phyloP scores from a whole-genome alignment of 2,888 invertebrate genomes.

The Tetropium fuscum region DNA sequence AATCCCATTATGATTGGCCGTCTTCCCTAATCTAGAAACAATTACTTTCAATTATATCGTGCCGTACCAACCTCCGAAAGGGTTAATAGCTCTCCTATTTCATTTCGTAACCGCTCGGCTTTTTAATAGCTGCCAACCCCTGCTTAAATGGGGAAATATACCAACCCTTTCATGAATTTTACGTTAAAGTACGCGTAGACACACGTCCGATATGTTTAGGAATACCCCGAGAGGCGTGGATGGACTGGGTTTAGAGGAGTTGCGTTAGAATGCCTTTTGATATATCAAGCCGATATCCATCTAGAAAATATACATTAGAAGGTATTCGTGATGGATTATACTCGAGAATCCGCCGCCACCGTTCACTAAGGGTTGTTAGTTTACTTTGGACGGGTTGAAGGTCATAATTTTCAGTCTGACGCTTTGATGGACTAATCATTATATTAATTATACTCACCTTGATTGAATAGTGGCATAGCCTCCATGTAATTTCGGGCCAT shows the following conservation, averaged over 20 bases:
- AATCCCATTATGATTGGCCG: slow-evolving; percentile 1
- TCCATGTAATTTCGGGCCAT: slow-evolving; percentile 17
- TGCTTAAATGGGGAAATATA: slow-evolving; percentile 11
- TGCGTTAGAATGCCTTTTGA: slow-evolving; percentile 19
- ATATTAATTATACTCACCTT: slow-evolving; percentile 36
- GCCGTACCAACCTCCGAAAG: not conserved
- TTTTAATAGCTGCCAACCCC: not conserved
- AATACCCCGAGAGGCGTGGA: slow-evolving; percentile 15
- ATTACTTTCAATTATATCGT: not conserved
- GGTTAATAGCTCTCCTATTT: not conserved
- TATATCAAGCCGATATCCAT: slow-evolving; percentile 28
- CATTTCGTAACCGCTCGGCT: too few species aligned
- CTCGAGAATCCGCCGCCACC: slow-evolving; percentile 20
- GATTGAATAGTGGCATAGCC: slow-evolving; percentile 34
- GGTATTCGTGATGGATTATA: slow-evolving; percentile 30
- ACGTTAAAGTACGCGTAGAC: slow-evolving; percentile 2
- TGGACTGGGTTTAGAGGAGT: slow-evolving; percentile 13
- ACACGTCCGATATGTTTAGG: slow-evolving; percentile 16
- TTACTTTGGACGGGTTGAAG: slow-evolving; percentile 20
- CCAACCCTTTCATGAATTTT: slow-evolving; percentile 18
- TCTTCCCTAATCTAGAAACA: slow-evolving; percentile 2
- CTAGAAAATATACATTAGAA: slow-evolving; percentile 23
- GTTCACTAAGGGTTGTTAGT: slow-evolving; percentile 28
- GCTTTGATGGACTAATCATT: slow-evolving; percentile 39
- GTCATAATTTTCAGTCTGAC: slow-evolving; percentile 33